Conservation (phyloP, 2,888 invertebrate genomes). For the Drosophila phalerata region DNA sequence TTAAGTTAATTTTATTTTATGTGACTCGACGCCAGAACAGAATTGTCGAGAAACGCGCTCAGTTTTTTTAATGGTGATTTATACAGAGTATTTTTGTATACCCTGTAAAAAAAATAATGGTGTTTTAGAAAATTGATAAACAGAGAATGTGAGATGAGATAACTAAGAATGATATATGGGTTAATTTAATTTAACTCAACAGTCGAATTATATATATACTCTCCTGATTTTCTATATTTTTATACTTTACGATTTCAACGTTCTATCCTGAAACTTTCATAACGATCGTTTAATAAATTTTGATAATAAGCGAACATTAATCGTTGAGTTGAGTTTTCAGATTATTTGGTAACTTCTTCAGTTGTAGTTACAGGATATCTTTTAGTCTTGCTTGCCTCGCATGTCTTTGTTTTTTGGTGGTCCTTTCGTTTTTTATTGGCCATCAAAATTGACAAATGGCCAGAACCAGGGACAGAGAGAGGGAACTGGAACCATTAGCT, state of each 20-base stretch:
- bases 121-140: not conserved
- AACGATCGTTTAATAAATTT: not conserved
- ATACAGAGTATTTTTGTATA: conserved; percentile 45
- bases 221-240: not conserved
- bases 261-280: not conserved
- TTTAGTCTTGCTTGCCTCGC: not conserved
- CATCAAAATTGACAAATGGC: conserved; percentile 83
- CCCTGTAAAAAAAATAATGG: conserved; percentile 31
- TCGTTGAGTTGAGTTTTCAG: too few species aligned
- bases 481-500: conserved; percentile 27
- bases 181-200: not conserved
- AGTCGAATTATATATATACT: not conserved
- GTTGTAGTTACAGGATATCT: conserved; percentile 4
- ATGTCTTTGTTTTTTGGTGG: conserved; percentile 12
- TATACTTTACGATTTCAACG: not conserved
- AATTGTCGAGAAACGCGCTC: conserved; percentile 54
- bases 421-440: conserved; percentile 67
- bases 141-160: not conserved
- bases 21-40: conserved; percentile 48
- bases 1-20: conserved; percentile 86
- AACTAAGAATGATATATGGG: not conserved
- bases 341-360: not conserved
- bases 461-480: conserved; percentile 16
- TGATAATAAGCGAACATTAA: not conserved
- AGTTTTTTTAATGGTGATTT: conserved; percentile 80